Evolutionary conservation across 1,140 invertebrate species (phyloP), one percentile per base, ranked within the genome.

Genomic region (Pogonus chalceus): DNA sequence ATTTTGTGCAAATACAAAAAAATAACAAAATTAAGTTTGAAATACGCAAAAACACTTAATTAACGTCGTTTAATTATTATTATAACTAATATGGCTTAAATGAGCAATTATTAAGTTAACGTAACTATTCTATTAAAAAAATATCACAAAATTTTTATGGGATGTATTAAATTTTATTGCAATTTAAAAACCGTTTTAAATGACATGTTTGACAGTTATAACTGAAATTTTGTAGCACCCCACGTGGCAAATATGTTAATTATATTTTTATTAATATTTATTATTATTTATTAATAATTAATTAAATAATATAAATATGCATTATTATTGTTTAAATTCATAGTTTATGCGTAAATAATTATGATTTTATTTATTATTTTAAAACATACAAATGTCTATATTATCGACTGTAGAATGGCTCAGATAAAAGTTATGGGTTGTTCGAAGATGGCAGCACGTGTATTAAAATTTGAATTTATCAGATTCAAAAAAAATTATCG

Each of bases 191-290:
- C 37, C n/a, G n/a, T n/a, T 43, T 12, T 18, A 18, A 12, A 43
- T 43, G 37, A 43, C 37, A 43, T 7, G 7, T 43, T 43, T 43
- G 37, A 43, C 37, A 43, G 37, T 43, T 43, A 43, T 43, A 18
- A 43, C 9, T 18, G 37, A 18, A 43, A 18, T 43, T 18, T 18
- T 43, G 3, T 18, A 43, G 37, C 9, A 4, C 37, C 37, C 3
- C 37, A 43, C 37, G 37, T 43, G 37, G 37, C 37, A 43, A 43
- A 43, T 43, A 43, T 43, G 37, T 43, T 12, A 43, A 43, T 43
- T 18, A 43, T 7, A 31, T 14, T 31, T n/a, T n/a, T n/a, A n/a
- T n/a, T n/a, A n/a, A n/a, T n/a, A n/a, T n/a, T n/a, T n/a, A n/a
- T n/a, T n/a, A n/a, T n/a, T n/a, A n/a, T n/a, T n/a, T n/a, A n/a